Percentiles rank a stretch among this genome's conserved stretches.
phyloP scores from a whole-genome alignment of 53 echinoderm and acorn worm genomes.

The Paracentrotus lividus region DNA sequence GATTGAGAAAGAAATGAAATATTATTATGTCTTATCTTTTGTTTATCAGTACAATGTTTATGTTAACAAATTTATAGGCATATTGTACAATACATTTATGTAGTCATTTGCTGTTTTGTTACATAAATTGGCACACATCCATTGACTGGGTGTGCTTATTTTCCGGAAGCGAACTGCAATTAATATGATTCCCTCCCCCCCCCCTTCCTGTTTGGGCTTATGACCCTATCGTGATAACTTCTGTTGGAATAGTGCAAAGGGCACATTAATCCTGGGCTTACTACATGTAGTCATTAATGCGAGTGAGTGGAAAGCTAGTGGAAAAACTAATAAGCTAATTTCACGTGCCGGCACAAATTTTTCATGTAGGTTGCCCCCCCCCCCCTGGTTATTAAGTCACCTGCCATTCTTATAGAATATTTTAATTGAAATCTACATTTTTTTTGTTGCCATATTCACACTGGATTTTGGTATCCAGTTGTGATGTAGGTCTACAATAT shows the following conservation, averaged over 20 bases:
- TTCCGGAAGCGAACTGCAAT: conserved; percentile 53
- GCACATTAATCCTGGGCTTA: background rate
- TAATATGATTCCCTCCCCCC: background rate
- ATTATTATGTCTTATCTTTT: background rate
- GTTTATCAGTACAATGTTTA: background rate
- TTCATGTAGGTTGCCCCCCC: background rate
- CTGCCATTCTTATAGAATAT: background rate
- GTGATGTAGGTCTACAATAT: too few species aligned
- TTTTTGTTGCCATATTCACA: background rate
- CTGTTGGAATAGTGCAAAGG: conserved; percentile 38
- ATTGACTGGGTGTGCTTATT: conserved; percentile 57
- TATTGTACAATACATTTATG: background rate
- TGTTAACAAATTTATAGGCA: background rate
- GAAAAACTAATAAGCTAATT: conserved; percentile 61
- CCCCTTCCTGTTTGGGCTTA: conserved; percentile 38
- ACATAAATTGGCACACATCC: conserved; percentile 44
- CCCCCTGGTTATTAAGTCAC: background rate
- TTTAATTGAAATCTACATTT: background rate
- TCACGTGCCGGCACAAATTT: background rate
- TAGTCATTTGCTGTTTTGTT: background rate
- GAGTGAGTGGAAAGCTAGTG: conserved; percentile 31
- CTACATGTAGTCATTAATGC: conserved; percentile 26
- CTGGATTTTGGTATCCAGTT: too few species aligned
- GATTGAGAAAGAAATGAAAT: background rate
- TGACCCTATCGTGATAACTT: conserved; percentile 56